Evolutionary conservation across 2,888 invertebrate genomes (phyloP), one percentile per base, ranked within the genome.

Genomic region (Stegophylla sp.): DNA sequence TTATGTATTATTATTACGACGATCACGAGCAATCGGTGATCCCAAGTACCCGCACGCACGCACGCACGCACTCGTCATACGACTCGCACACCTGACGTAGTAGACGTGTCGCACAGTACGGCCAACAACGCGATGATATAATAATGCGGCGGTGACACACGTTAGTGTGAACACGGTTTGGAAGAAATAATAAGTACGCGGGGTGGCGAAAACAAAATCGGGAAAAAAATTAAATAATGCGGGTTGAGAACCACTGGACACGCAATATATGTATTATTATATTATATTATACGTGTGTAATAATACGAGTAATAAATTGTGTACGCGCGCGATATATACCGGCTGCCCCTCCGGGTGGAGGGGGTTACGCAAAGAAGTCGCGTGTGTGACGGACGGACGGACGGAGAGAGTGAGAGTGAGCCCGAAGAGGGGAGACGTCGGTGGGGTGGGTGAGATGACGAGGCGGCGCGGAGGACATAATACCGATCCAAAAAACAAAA

Each of bases 401-500:
- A 43, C 17, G 61, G 45, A n/a, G 34, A 15, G 61, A 28, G 23
- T 20, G n/a, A 5, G 48, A 56, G 56, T 10, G 63, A n/a, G 1
- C 17, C 41, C 12, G 74, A 34, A 48, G 48, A 26, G 34, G 64
- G 20, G 34, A 15, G 53, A 59, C 7, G 34, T 5, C 34, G 26
- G 26, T 5, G 23, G 9, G 15, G 63, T 15, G 23, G 23, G n/a
- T n/a, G n/a, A n/a, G 64, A 7, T 5, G 41, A 1, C 43, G 45
- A 61, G 13, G 28, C n/a, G n/a, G 56, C 17, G 73, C 43, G 53
- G 41, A 43, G 74, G 63, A 34, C 23, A 51, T 73, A 75, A 75
- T 75, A 75, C 74, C 64, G 75, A 76, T 76, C 69, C 79, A 10
- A 69, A 79, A 79, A 69, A 79, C 26, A 45, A 69, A 69, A 79